phyloP scores from a whole-genome alignment of 2,888 invertebrate species.

The Mycalesis mineus region DNA sequence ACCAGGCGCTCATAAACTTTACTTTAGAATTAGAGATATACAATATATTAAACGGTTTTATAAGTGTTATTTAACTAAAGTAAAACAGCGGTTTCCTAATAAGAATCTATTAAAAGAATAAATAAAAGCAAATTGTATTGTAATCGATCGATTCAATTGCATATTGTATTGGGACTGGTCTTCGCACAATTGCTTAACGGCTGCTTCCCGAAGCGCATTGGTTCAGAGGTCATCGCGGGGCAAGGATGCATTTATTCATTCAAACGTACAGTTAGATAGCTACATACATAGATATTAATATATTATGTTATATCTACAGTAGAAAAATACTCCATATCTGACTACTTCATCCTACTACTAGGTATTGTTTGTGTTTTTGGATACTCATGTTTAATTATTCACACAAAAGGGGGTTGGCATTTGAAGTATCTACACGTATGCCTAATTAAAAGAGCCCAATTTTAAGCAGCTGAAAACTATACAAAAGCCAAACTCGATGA shows the following conservation, averaged over 20 bases:
- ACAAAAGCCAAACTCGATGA: no score
- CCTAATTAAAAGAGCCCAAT: no score
- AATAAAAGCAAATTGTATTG: slow-evolving; percentile 13
- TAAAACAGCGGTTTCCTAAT: background rate
- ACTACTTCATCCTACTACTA: no score
- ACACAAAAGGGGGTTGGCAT: no score
- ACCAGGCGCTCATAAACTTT: slow-evolving; percentile 45
- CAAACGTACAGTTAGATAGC: slow-evolving; percentile 28
- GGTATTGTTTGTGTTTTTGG: no score
- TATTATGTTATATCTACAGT: background rate
- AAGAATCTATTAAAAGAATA: background rate
- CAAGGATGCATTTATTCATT: slow-evolving; percentile 32
- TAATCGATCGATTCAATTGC: slow-evolving; percentile 53
- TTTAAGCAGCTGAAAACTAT: no score
- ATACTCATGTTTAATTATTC: no score
- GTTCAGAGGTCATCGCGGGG: slow-evolving; percentile 56
- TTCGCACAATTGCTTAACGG: slow-evolving; percentile 55
- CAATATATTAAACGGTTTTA: background rate
- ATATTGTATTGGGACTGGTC: slow-evolving; percentile 50
- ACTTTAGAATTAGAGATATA: background rate
- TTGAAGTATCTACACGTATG: no score
- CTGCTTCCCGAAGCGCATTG: slow-evolving; percentile 41
- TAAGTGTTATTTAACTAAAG: slow-evolving; percentile 12
- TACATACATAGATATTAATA: background rate
- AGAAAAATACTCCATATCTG: no score